These are phyloP conservation scores for Acridotheres tristis DNA, from an alignment of 2,797 vertebrate species.

Conservation along the genomic window DNA sequence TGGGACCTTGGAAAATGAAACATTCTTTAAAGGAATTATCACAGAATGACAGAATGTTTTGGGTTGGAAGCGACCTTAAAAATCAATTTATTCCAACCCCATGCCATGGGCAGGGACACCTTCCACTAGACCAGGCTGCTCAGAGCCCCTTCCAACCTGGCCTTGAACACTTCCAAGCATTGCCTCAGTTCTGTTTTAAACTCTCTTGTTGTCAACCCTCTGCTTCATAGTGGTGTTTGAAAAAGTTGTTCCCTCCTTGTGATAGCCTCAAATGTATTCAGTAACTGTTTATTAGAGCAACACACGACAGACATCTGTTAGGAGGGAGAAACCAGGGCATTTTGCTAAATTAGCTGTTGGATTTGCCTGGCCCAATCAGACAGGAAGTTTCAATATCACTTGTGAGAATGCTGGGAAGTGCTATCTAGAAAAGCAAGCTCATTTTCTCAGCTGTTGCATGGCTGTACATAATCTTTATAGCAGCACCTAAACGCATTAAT, in stretches of 20 bases:
- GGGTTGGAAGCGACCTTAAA: background rate
- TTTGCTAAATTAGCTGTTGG: slow-evolving; percentile 15
- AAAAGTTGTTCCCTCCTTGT: background rate
- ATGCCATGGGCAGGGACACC: background rate
- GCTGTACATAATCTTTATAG: background rate
- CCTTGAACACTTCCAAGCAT: background rate
- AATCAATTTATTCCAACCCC: background rate
- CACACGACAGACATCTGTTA: background rate
- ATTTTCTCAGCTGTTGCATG: background rate
- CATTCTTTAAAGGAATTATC: background rate
- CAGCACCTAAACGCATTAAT: background rate
- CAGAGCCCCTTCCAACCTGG: background rate
- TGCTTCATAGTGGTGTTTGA: background rate
- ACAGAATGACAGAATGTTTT: background rate
- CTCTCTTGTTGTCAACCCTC: background rate
- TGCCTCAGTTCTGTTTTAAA: background rate
- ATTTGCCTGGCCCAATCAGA: background rate
- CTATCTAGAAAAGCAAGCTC: background rate
- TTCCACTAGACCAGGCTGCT: background rate
- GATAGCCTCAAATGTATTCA: background rate
- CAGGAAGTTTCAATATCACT: background rate
- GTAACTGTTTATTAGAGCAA: background rate
- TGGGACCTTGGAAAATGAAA: background rate
- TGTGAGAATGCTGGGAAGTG: background rate
- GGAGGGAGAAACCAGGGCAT: background rate